These are phyloP conservation scores for Chionomys nivalis DNA, from an alignment of 2,113 vertebrate genomes.

Conservation along the genomic window DNA sequence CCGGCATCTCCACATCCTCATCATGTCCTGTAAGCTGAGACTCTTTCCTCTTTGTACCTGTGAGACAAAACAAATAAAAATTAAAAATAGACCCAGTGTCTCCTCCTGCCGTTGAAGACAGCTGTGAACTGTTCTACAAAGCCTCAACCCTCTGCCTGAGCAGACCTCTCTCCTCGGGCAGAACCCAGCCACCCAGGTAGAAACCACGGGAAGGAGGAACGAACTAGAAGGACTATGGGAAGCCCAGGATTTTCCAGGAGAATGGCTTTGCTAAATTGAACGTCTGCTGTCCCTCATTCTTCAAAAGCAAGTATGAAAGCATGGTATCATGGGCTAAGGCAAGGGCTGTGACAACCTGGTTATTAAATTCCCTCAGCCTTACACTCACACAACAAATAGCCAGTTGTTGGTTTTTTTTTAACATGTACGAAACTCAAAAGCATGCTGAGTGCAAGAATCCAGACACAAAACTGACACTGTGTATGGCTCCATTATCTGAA, in stretches of 20 bases:
- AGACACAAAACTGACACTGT: neutral
- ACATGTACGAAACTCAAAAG: neutral
- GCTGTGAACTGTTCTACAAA: too few relatives aligned
- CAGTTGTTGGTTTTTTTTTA: neutral
- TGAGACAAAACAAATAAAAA: neutral
- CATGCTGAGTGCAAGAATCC: neutral
- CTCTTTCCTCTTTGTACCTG: neutral
- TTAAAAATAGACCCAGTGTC: neutral
- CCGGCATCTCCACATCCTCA: rapidly evolving
- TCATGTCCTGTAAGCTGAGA: neutral
- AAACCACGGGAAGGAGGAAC: neutral
- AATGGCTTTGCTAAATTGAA: neutral
- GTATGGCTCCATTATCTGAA: neutral
- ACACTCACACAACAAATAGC: neutral
- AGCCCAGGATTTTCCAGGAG: neutral
- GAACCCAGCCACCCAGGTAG: neutral
- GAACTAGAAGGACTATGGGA: neutral
- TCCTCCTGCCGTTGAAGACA: neutral
- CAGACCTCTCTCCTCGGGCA: neutral
- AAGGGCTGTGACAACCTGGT: neutral
- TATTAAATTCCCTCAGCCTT: neutral
- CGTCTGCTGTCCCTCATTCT: neutral
- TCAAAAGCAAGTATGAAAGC: neutral
- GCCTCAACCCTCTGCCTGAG: neutral
- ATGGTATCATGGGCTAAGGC: neutral